A percentile compares a stretch with the other conserved stretches of the same genome.
These are phyloP conservation scores for Sarcophaga subvicina DNA, from an alignment of 2,888 invertebrate species.

Conservation along the genomic window DNA sequence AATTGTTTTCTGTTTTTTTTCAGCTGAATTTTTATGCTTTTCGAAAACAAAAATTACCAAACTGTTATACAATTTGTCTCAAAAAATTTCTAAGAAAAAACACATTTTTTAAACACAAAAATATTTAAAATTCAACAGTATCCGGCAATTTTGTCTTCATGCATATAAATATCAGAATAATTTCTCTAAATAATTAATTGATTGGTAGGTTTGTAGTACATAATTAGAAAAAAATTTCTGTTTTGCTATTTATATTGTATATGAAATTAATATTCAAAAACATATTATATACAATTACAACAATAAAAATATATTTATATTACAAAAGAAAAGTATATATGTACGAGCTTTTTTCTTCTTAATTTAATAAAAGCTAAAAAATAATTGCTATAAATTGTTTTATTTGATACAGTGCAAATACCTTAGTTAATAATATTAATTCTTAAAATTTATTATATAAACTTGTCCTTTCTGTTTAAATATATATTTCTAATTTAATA, in stretches of 20 bases:
- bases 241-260: constrained; percentile 9
- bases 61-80: no score
- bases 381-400: constrained; percentile 58
- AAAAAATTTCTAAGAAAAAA: background rate
- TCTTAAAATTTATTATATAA: constrained; percentile 44
- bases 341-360: background rate
- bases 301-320: constrained; percentile 60
- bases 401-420: constrained; percentile 65
- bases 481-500: constrained; percentile 24
- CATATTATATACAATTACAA: constrained; percentile 67
- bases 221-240: constrained; percentile 50
- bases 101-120: constrained; percentile 8
- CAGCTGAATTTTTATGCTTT: constrained; percentile 48
- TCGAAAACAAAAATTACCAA: background rate
- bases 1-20: constrained; percentile 33
- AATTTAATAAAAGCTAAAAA: constrained; percentile 69
- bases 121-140: background rate
- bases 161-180: constrained; percentile 57
- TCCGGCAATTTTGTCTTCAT: constrained; percentile 37
- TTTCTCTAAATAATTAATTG: constrained; percentile 79
- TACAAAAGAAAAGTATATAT: constrained; percentile 66
- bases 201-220: constrained; percentile 77
- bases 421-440: constrained; percentile 58
- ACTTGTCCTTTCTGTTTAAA: constrained; percentile 32
- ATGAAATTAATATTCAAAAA: constrained; percentile 39